Evolutionary conservation across 1,140 invertebrate species (phyloP), one percentile per base, ranked within the genome.

Genomic region (Neodiprion pinetum): DNA sequence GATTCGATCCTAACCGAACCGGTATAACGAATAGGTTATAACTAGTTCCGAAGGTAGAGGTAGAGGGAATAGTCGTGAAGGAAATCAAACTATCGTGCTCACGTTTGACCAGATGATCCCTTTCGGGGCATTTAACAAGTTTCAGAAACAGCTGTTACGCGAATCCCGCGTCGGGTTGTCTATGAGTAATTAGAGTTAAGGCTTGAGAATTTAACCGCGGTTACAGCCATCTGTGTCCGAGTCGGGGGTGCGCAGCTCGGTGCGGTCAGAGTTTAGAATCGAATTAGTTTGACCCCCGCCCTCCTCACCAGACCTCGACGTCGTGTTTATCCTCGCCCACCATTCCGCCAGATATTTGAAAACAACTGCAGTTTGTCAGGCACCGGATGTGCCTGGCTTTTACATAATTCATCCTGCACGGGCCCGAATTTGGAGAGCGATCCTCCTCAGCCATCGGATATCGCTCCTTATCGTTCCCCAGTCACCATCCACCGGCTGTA

Each of bases 101-200:
- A 61, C 53, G 53, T 61, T 61, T 61, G 53, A 61, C 50, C 47
- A 49, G n/a, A 73, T 48, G 12, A 68, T 70, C 71, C 48, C 48
- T 50, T 23, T 72, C 61, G 71, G 21, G 78, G 82, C 77, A 86
- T 86, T 83, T 80, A 82, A 83, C 85, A 87, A 88, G 85, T 88
- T 88, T 86, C 85, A 83, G 75, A 83, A 82, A 83, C 87, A 88
- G 86, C 86, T 88, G 86, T 85, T 81, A 85, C 84, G 82, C 77
- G 81, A 74, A 86, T 82, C 80, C 79, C 75, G 67, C 78, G 81
- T 83, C 81, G 80, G 82, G 78, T 85, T 86, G 86, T 88, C 87
- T 88, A 88, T 88, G 87, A 88, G 87, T 87, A 88, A 88, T 88
- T 88, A 88, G 87, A 88, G 86, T 86, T 88, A 88, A 85, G 85